Conservation (phyloP, 2,888 invertebrate species). For the Scaptomyza polygonia region DNA sequence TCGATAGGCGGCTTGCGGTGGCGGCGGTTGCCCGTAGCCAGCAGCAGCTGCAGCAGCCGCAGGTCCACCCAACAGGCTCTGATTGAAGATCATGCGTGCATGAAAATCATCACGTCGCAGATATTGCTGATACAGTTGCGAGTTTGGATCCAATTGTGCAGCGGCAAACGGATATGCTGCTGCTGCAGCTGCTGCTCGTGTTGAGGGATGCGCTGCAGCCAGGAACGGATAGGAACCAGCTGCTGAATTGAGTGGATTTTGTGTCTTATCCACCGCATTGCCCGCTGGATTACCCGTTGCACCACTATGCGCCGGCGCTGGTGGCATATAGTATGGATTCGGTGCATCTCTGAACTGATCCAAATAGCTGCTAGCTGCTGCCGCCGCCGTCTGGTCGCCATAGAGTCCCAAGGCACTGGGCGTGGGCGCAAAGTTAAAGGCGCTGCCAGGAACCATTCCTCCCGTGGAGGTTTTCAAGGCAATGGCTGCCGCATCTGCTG, state of each 20-base stretch:
- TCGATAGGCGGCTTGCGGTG: constrained; percentile 87
- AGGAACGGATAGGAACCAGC: constrained; percentile 86
- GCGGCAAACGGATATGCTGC: constrained; percentile 86
- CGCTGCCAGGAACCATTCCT: constrained; percentile 91
- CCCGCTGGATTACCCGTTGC: constrained; percentile 57
- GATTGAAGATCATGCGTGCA: constrained; percentile 86
- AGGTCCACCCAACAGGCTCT: constrained; percentile 83
- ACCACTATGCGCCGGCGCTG: constrained; percentile 85
- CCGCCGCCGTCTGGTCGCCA: constrained; percentile 83
- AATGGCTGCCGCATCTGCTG: constrained; percentile 84
- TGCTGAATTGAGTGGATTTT: constrained; percentile 83
- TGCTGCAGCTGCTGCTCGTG: constrained; percentile 86
- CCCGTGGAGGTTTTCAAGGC: constrained; percentile 88
- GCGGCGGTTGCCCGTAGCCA: constrained; percentile 87
- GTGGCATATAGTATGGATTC: constrained; percentile 86
- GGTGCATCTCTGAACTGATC: constrained; percentile 88
- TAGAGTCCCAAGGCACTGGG: constrained; percentile 85
- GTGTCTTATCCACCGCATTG: constrained; percentile 83
- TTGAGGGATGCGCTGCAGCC: constrained; percentile 85
- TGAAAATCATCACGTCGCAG: constrained; percentile 88
- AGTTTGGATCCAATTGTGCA: constrained; percentile 87
- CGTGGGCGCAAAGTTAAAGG: constrained; percentile 92
- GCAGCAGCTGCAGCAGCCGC: constrained; percentile 87
- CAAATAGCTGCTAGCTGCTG: constrained; percentile 88
- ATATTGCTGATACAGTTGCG: constrained; percentile 90